Conservation (phyloP, 1,140 invertebrate genomes). For the Aphaenogaster ashmeadi region DNA sequence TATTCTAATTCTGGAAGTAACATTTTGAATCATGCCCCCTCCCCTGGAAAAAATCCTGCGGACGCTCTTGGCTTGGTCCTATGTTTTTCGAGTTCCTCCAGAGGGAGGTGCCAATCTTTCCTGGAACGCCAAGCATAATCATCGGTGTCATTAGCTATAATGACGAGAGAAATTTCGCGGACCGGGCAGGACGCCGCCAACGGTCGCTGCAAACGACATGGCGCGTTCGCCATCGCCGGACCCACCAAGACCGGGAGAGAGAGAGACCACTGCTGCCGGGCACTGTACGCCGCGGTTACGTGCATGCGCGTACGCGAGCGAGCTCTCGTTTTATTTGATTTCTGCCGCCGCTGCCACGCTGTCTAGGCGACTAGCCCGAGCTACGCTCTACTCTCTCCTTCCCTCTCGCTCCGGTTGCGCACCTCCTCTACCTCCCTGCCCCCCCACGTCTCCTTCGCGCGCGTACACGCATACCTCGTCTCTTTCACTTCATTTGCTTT, state of each 20-base stretch:
- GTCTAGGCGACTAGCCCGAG: conserved; percentile 81
- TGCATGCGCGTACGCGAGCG: conserved; percentile 72
- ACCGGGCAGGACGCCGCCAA: neutral
- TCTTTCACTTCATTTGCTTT: conserved; percentile 33
- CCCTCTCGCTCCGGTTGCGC: conserved; percentile 51
- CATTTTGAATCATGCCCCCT: no score
- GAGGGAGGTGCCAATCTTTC: neutral
- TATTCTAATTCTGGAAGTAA: no score
- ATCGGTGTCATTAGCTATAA: neutral
- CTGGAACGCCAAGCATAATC: neutral
- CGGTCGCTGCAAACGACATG: neutral
- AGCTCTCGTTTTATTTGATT: conserved; percentile 80
- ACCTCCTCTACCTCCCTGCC: conserved; percentile 55
- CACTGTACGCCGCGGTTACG: conserved; percentile 62
- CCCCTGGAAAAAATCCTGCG: no score
- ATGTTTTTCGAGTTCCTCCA: neutral
- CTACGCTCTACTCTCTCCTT: conserved; percentile 69
- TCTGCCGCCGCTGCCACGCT: conserved; percentile 83
- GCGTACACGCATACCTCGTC: conserved; percentile 45
- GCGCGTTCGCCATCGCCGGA: conserved; percentile 1
- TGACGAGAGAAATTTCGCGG: neutral
- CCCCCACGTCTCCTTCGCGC: conserved; percentile 39
- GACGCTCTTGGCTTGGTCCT: neutral
- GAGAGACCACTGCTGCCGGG: conserved; percentile 23
- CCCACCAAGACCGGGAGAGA: neutral